Evolutionary conservation across 2,797 vertebrate genomes (phyloP).

Genomic region (Ammospiza maritima): DNA sequence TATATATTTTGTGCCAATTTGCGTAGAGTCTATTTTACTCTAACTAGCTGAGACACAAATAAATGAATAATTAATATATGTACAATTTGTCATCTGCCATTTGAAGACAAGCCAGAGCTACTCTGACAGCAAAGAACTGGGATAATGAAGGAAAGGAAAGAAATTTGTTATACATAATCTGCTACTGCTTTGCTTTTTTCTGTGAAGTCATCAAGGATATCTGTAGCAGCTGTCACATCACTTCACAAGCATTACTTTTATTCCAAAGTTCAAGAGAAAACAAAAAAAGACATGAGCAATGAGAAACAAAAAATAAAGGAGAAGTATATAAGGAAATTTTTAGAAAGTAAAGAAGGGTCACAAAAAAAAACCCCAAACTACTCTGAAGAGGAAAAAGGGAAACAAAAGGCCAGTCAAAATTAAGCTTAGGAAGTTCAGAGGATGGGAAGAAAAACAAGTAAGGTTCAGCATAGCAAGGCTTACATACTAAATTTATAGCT

Average conservation of each 20-base stretch:
- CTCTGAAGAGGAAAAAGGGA: background rate
- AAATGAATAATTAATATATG: background rate
- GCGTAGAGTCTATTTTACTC: background rate
- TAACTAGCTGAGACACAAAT: background rate
- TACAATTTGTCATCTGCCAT: background rate
- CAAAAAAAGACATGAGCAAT: background rate
- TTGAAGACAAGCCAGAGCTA: background rate
- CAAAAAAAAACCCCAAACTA: too few relatives aligned
- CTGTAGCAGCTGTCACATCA: background rate
- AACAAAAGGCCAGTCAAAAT: background rate
- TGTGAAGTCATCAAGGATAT: background rate
- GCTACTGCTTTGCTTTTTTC: background rate
- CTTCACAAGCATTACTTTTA: background rate
- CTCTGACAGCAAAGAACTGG: background rate
- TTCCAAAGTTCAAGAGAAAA: background rate
- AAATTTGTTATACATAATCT: background rate
- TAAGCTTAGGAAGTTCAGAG: background rate
- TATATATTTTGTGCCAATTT: background rate
- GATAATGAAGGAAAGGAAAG: background rate
- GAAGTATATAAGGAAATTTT: background rate
- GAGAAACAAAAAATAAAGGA: background rate
- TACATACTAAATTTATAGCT: conserved; percentile 20
- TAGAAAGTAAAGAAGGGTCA: background rate
- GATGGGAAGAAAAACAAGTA: background rate
- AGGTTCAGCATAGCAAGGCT: background rate